Percentiles rank a stretch among this genome's conserved stretches.
Conservation (phyloP, 2,888 invertebrate genomes). For the Macropis europaea region DNA sequence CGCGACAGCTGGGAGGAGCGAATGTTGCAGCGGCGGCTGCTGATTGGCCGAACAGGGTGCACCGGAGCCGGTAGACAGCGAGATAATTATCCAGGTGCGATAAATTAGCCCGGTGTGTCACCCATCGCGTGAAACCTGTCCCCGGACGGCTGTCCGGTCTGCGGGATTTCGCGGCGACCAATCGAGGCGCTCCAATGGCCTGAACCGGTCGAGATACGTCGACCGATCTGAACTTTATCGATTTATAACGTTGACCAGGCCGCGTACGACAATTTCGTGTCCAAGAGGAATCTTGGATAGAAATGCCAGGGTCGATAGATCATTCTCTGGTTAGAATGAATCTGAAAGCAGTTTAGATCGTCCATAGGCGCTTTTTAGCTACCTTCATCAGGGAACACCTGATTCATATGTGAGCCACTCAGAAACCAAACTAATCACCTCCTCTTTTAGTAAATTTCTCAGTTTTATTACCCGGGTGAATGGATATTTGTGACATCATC, state of each 20-base stretch:
- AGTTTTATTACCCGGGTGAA: too few relatives aligned
- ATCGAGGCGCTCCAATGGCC: slow-evolving; percentile 57
- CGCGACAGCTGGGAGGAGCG: slow-evolving; percentile 61
- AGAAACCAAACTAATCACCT: too few relatives aligned
- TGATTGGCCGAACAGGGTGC: slow-evolving; percentile 56
- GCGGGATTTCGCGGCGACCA: slow-evolving; percentile 63
- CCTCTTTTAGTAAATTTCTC: too few relatives aligned
- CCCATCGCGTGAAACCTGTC: slow-evolving; percentile 72
- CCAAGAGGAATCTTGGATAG: slow-evolving; percentile 46
- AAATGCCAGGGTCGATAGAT: slow-evolving; percentile 53
- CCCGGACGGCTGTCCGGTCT: slow-evolving; percentile 56
- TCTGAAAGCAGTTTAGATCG: too few relatives aligned
- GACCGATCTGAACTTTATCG: slow-evolving; percentile 55
- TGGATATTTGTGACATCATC: too few relatives aligned
- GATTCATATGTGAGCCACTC: too few relatives aligned
- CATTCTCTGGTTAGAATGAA: slow-evolving; percentile 21
- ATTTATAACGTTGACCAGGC: slow-evolving; percentile 54
- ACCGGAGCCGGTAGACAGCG: slow-evolving; percentile 61
- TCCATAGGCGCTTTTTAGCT: too few relatives aligned
- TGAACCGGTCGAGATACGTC: slow-evolving; percentile 59
- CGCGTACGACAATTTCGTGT: slow-evolving; percentile 11
- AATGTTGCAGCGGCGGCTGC: slow-evolving; percentile 6
- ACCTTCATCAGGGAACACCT: too few relatives aligned
- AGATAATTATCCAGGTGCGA: slow-evolving; percentile 72
- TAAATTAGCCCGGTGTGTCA: slow-evolving; percentile 73